phyloP scores from a whole-genome alignment of 2,113 vertebrate genomes.

The Ctenodactylus gundi region DNA sequence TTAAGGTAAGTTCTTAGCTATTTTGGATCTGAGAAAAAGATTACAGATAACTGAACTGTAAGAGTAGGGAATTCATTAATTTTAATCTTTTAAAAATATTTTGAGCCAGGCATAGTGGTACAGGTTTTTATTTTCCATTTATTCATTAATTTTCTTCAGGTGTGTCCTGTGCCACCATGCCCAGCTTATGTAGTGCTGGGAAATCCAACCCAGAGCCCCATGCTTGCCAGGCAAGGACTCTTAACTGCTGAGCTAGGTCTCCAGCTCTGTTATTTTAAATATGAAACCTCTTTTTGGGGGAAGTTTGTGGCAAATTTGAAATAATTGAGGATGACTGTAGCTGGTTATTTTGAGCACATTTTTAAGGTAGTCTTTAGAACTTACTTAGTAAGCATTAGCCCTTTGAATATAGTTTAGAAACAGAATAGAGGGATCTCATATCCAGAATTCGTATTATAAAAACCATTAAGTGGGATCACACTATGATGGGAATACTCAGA shows the following conservation, averaged over 20 bases:
- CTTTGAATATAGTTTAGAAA: constrained; percentile 1
- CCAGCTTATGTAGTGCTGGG: too few relatives aligned
- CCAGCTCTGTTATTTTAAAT: too few relatives aligned
- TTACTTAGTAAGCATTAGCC: not conserved
- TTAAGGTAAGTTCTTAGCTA: constrained; percentile 13
- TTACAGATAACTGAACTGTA: not conserved
- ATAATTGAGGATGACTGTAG: constrained; percentile 24
- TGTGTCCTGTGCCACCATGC: too few relatives aligned
- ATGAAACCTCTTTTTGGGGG: too few relatives aligned
- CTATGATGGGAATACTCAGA: not conserved
- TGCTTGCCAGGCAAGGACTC: too few relatives aligned
- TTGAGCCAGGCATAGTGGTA: too few relatives aligned
- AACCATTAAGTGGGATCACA: not conserved
- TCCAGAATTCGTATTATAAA: constrained; percentile 10
- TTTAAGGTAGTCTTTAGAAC: not conserved
- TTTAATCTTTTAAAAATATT: too few relatives aligned
- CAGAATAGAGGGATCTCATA: not conserved
- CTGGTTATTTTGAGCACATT: not conserved
- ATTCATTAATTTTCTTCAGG: too few relatives aligned
- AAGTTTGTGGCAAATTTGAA: constrained; percentile 52
- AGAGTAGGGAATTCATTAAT: not conserved
- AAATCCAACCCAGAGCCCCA: too few relatives aligned
- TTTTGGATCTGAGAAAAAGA: not conserved
- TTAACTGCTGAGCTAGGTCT: too few relatives aligned
- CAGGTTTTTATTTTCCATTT: too few relatives aligned